Evolutionary conservation across 2,113 vertebrate genomes (phyloP), one percentile per base, ranked within the genome.

Genomic region (Zeus faber): DNA sequence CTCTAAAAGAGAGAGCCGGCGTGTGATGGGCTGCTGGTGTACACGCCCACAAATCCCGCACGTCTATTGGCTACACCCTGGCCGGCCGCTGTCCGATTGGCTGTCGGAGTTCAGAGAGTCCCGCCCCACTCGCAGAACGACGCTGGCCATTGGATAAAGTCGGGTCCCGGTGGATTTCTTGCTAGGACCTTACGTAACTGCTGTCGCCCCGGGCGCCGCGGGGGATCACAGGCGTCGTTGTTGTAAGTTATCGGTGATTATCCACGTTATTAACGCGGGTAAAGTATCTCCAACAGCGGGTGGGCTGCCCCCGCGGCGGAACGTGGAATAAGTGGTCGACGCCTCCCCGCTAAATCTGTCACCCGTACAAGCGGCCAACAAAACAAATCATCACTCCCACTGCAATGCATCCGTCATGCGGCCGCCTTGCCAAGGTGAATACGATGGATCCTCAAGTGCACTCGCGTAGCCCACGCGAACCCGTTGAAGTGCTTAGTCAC

Each of bases 401-500:
- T 51, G 64, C 56, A 48, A 91, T 91, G 88, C 85, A 58, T 25
- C 5, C 84, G 25, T 81, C 85, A 7, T 35, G 77, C 45, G 65
- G 43, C 41, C 71, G 47, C 56, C 55, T 87, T n/a, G 53, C 78
- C 18, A 91, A 89, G 88, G 88, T 91, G 27, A 16, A 21, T 33
- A 16, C 14, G 16, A 2, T 47, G 25, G 23, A 52, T 35, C 53
- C 11, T 52, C 4, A 10, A 29, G 17, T 40, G 51, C 23, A 22
- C 6, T 5, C 10, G 6, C 5, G 37, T 10, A 44, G 0, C 48
- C 67, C 68, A 80, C 74, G 11, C 50, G 0, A 72, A 70, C 31
- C 79, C 27, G 65, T 70, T 74, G 45, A 39, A 52, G n/a, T 82
- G 87, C 82, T 74, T 59, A 81, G 86, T 89, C 87, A 85, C 64